Evolutionary conservation across 2,113 vertebrate species (phyloP).

Genomic region (Eleginops maclovinus): DNA sequence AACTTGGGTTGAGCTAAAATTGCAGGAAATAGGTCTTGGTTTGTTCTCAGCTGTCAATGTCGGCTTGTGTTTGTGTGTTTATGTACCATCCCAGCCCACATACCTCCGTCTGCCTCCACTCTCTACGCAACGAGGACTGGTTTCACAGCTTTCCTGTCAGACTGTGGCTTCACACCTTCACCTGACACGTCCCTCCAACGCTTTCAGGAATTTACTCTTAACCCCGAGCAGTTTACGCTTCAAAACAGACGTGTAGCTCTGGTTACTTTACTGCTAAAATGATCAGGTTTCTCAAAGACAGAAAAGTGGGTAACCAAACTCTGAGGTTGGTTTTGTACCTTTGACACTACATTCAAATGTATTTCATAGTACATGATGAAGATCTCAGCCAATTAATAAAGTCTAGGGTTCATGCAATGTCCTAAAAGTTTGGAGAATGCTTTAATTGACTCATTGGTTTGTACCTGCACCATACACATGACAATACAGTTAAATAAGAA

Average conservation of each 20-base stretch:
- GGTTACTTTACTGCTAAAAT: background rate
- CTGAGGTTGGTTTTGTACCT: background rate
- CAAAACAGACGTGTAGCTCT: background rate
- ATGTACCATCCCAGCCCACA: conserved; percentile 4
- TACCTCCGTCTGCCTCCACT: conserved; percentile 1
- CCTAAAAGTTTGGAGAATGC: too few species aligned
- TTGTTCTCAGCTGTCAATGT: too few species aligned
- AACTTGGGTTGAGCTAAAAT: too few species aligned
- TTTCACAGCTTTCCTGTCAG: conserved; percentile 55
- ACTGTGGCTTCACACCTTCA: conserved; percentile 41
- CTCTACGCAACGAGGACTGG: conserved; percentile 22
- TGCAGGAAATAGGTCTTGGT: too few species aligned
- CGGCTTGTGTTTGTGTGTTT: conserved; percentile 12
- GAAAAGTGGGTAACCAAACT: background rate
- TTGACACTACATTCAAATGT: background rate
- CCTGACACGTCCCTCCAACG: conserved; percentile 1
- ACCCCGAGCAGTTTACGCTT: background rate
- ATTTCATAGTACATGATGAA: background rate
- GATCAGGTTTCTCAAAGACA: background rate
- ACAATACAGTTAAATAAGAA: too few species aligned
- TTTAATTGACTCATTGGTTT: too few species aligned
- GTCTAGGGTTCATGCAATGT: too few species aligned
- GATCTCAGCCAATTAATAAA: background rate
- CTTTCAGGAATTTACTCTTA: conserved; percentile 8
- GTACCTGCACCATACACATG: too few species aligned